Conservation (phyloP, 2,888 invertebrate species). For the Synanthedon vespiformis region DNA sequence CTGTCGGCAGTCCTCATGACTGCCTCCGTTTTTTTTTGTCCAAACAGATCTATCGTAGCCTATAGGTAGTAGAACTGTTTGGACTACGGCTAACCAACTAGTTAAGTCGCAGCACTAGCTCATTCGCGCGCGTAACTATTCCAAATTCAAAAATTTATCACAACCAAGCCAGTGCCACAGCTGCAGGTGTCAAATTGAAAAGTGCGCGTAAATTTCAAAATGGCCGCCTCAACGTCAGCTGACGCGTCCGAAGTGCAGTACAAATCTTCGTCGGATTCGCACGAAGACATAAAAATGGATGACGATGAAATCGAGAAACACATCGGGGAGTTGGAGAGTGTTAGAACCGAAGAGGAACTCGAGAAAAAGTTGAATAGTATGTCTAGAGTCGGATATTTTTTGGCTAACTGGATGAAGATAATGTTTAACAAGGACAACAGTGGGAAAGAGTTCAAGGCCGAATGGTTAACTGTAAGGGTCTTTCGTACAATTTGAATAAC, state of each 20-base stretch:
- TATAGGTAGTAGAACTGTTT: no score
- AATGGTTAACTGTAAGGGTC: constrained; percentile 49
- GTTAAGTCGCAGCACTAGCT: no score
- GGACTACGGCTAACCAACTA: no score
- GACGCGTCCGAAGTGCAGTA: constrained; percentile 4
- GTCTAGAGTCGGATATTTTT: constrained; percentile 30
- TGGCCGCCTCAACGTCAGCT: constrained; percentile 26
- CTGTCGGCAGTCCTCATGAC: no score
- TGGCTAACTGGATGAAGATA: constrained; percentile 45
- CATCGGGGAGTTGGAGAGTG: constrained; percentile 29
- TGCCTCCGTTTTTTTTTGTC: no score
- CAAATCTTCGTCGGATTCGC: neutral
- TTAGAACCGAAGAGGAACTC: constrained; percentile 34
- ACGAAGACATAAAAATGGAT: constrained; percentile 7
- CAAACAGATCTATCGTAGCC: no score
- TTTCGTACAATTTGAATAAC: neutral
- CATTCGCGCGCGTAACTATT: no score
- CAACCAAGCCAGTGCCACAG: no score
- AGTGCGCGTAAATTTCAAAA: constrained; percentile 13
- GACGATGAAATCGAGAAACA: constrained; percentile 34
- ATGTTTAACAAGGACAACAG: constrained; percentile 36
- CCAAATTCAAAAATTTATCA: no score
- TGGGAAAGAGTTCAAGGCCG: constrained; percentile 38
- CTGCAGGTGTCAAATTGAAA: no score
- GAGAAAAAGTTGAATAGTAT: constrained; percentile 27